These are phyloP conservation scores for Xerus inauris DNA, from an alignment of 2,113 vertebrate species.

Conservation along the genomic window DNA sequence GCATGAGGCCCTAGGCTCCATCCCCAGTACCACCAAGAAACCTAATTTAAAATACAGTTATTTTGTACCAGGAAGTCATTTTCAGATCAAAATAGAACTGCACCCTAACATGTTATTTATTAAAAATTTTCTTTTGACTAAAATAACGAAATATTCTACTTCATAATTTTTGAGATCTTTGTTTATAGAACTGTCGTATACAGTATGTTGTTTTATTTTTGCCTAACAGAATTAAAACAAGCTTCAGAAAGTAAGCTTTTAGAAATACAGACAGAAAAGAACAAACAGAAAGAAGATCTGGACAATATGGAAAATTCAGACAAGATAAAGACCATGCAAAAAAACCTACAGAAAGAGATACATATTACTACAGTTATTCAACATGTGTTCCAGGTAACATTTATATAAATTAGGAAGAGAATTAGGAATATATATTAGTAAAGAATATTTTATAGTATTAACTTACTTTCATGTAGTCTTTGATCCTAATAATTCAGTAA, in stretches of 20 bases:
- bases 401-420: slow-evolving; percentile 35
- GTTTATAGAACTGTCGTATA: neutral
- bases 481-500: neutral
- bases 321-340: neutral
- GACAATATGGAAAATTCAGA: neutral
- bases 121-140: neutral
- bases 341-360: slow-evolving; percentile 73
- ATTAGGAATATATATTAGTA: too few relatives aligned
- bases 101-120: neutral
- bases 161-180: neutral
- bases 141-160: slow-evolving; percentile 51
- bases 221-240: slow-evolving; percentile 82
- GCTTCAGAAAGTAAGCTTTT: slow-evolving; percentile 59
- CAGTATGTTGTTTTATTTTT: slow-evolving; percentile 57
- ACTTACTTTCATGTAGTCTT: neutral
- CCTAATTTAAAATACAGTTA: too few relatives aligned
- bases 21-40: neutral
- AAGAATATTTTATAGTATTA: neutral
- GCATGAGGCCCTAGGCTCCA: neutral
- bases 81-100: neutral
- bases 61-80: slow-evolving; percentile 17
- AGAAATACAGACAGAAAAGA: slow-evolving; percentile 56
- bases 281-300: slow-evolving; percentile 60
- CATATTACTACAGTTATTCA: slow-evolving; percentile 75
- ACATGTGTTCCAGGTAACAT: slow-evolving; percentile 86